Conservation (phyloP, 2,888 invertebrate species). For the Lycia hirtaria region DNA sequence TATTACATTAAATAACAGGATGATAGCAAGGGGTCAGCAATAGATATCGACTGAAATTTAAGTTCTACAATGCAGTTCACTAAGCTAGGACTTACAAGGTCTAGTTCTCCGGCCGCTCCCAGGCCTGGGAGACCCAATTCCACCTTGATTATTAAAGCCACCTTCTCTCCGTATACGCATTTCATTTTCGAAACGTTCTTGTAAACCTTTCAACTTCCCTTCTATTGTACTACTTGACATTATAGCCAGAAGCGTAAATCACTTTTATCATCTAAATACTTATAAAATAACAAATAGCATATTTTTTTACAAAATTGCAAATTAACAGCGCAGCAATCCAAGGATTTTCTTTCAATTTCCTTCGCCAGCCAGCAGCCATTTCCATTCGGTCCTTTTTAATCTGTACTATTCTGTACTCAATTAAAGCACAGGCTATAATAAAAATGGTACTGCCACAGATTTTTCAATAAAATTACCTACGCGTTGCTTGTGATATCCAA, state of each 20-base stretch:
- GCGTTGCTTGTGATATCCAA: no score
- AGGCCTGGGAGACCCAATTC: slow-evolving; percentile 77
- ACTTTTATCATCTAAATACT: slow-evolving; percentile 73
- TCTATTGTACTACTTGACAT: slow-evolving; percentile 91
- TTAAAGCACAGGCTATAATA: not conserved
- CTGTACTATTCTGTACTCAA: slow-evolving; percentile 28
- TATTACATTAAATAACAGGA: not conserved
- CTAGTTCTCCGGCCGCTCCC: slow-evolving; percentile 87
- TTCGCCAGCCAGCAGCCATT: slow-evolving; percentile 55
- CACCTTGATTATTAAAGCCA: slow-evolving; percentile 85
- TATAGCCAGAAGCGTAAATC: slow-evolving; percentile 60
- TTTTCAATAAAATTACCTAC: no score
- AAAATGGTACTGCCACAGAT: not conserved
- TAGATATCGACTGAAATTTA: not conserved
- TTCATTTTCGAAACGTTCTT: slow-evolving; percentile 90
- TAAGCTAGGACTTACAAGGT: slow-evolving; percentile 84
- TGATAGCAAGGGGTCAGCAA: not conserved
- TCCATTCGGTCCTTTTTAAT: slow-evolving; percentile 57
- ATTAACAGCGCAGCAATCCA: slow-evolving; percentile 74
- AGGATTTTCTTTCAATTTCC: slow-evolving; percentile 72
- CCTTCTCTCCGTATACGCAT: slow-evolving; percentile 87
- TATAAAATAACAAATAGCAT: slow-evolving; percentile 63
- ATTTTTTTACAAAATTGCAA: slow-evolving; percentile 74
- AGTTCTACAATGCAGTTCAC: not conserved
- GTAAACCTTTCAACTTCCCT: slow-evolving; percentile 92